Evolutionary conservation across 2,888 invertebrate genomes (phyloP), one percentile per base, ranked within the genome.

Genomic region (Drosophila limbata): DNA sequence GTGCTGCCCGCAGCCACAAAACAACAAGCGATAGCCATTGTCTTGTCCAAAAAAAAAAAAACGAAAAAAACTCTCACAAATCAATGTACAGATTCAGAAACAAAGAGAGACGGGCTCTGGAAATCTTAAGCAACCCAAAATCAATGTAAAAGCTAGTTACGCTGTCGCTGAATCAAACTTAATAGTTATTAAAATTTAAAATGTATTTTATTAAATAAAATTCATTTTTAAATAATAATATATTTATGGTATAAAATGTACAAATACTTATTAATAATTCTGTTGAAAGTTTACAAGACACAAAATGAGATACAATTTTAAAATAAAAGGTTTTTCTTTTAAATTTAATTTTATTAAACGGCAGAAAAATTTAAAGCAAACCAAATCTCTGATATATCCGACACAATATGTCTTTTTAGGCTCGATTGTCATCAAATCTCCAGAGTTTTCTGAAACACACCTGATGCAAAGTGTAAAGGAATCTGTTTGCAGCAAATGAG

Each of bases 11-110:
- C 40, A 69, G 42, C 53, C 45, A n/a, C 42, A 56, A 25, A 44
- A 44, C 31, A 60, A 63, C 73, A 68, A 68, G 42, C 60, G 53
- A 57, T 52, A 42, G 39, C 35, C 73, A 61, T 73, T 73, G 78
- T 73, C 44, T 77, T 61, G 63, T 45, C 44, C 60, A 35, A 50
- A 3, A 59, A 33, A 59, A 45, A 50, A 13, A 33, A 52, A 47
- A 17, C 21, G 5, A 25, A 5, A 25, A 25, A 25, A 25, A 5
- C 25, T 25, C 56, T 31, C 17, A 57, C 11, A 53, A 57, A 60
- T 33, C 64, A 60, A 47, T 45, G 21, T 35, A 17, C 53, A 56
- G 15, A n/a, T 11, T n/a, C 44, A 44, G 15, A 42, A 33, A 35
- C 6, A 11, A n/a, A n/a, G n/a, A 17, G 15, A 15, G 1, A 15